Conservation (phyloP, 1,140 invertebrate genomes). For the Ctenoplectra terminalis region DNA sequence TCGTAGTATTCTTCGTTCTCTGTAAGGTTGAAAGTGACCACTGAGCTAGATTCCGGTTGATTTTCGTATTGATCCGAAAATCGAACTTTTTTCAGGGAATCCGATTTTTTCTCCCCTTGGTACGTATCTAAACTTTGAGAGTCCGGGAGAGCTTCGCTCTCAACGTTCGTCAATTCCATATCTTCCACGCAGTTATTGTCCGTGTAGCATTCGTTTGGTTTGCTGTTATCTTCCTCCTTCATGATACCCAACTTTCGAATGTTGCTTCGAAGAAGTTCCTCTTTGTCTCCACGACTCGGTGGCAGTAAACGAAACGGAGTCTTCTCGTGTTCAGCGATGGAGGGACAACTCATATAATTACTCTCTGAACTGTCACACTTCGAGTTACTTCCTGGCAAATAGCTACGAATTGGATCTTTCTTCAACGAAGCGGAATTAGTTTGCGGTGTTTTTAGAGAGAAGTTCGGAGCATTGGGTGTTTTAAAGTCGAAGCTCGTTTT, state of each 20-base stretch:
- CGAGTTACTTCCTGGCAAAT: not conserved
- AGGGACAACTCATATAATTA: slow-evolving; percentile 48
- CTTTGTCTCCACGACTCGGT: not conserved
- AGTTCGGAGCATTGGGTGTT: slow-evolving; percentile 53
- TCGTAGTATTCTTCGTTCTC: slow-evolving; percentile 30
- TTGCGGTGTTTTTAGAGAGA: slow-evolving; percentile 63
- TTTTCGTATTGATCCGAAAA: slow-evolving; percentile 66
- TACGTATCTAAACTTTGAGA: not conserved
- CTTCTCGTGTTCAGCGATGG: not conserved
- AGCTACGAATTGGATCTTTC: not conserved
- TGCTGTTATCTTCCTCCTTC: slow-evolving; percentile 37
- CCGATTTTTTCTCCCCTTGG: slow-evolving; percentile 6
- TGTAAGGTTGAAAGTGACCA: not conserved
- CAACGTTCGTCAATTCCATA: slow-evolving; percentile 60
- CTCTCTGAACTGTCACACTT: not conserved
- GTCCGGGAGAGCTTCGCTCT: slow-evolving; percentile 4
- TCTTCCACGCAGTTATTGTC: not conserved
- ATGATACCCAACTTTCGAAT: slow-evolving; percentile 45
- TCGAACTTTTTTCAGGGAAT: slow-evolving; percentile 66
- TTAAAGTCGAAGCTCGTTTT: slow-evolving; percentile 47
- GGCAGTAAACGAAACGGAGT: slow-evolving; percentile 18
- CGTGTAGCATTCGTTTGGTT: not conserved
- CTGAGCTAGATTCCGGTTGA: not conserved
- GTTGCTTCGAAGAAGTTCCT: slow-evolving; percentile 12
- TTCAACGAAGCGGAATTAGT: slow-evolving; percentile 30